Conservation (phyloP, 1,140 invertebrate genomes). For the Pseudomyrmex dendroicus region DNA sequence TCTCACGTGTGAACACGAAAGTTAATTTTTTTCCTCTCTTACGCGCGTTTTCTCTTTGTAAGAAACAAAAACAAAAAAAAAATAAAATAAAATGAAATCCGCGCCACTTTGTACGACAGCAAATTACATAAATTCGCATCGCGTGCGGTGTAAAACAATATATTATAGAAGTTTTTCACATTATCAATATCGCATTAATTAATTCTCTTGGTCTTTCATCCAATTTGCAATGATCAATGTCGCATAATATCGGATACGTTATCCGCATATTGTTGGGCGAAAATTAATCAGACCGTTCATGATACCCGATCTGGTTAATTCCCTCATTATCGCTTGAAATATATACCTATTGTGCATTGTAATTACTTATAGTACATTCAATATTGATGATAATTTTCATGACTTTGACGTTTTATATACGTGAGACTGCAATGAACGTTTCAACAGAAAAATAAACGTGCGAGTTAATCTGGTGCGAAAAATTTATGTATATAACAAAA, state of each 20-base stretch:
- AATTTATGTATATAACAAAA: background rate
- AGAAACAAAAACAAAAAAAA: background rate
- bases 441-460: background rate
- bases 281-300: constrained; percentile 37
- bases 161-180: constrained; percentile 4
- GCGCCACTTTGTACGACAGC: background rate
- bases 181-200: constrained; percentile 39
- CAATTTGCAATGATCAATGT: constrained; percentile 41
- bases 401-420: constrained; percentile 18
- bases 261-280: constrained; percentile 42
- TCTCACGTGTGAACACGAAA: background rate
- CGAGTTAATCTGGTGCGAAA: background rate
- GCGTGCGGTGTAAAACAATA: background rate
- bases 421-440: constrained; percentile 24
- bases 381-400: constrained; percentile 42
- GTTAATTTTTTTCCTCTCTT: background rate
- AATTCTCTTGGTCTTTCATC: constrained; percentile 30
- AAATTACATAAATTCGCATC: constrained; percentile 3
- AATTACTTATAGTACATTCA: constrained; percentile 36
- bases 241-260: constrained; percentile 36
- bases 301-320: constrained; percentile 29
- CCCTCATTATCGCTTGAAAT: constrained; percentile 11
- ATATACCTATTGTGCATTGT: constrained; percentile 24
- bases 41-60: background rate
- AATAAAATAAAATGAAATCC: background rate